Evolutionary conservation across 2,888 invertebrate species (phyloP), one percentile per base, ranked within the genome.

Genomic region (Pegoplata infirma): DNA sequence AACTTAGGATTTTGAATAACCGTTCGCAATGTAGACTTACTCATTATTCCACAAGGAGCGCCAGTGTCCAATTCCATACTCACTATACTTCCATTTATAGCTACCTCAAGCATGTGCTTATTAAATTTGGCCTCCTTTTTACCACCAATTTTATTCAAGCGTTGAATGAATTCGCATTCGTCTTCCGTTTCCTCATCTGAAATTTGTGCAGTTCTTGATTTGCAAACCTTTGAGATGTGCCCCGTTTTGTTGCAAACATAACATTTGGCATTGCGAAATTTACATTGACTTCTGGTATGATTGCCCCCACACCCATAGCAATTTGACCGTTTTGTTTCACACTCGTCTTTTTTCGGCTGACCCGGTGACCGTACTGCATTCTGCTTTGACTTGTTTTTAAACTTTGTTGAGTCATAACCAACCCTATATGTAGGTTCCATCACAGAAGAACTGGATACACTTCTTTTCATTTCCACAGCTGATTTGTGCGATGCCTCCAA

Each of bases 31-130:
- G 25, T 19, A 7, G 58, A 16, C 28, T 51, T 23, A 40, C 53
- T 78, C 3, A 78, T 73, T 25, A 78, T 64, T 3, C 68, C 73
- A 12, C 68, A 73, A 44, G 73, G 68, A 5, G 73, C 78, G 12
- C 68, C 72, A 1, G 72, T 55, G 44, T 68, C 73, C 19, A 59
- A 25, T 25, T 59, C 51, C 69, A 59, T 69, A 25, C 25, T 25
- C 3, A 25, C 6, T 25, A 5, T 56, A 1, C 12, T 40, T 1
- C 23, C 44, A 44, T 23, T 59, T 44, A 59, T 2, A 0, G 4
- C 14, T 0, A 44, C 16, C 1, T 59, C 44, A 2, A 59, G 1
- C 40, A 59, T 59, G 7, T 59, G 58, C 12, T 16, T 44, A n/a
- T n/a, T n/a, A n/a, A n/a, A n/a, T n/a, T n/a, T n/a, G n/a, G n/a